Evolutionary conservation across 1,140 invertebrate species (phyloP).

Genomic region (Saxidomus purpurata): DNA sequence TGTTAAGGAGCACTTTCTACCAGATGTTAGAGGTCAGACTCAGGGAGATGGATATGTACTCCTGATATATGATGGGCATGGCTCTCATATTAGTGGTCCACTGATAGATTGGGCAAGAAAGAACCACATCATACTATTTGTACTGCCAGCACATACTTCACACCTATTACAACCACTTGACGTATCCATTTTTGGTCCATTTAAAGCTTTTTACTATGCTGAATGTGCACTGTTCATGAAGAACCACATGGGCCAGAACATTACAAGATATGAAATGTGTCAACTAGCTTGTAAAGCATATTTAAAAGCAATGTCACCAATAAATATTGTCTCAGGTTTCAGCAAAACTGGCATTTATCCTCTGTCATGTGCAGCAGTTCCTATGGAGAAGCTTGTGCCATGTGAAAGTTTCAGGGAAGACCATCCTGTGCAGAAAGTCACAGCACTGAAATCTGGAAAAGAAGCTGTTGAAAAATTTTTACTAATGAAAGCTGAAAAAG

Average conservation of each 20-base stretch:
- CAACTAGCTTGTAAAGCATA: constrained; percentile 38
- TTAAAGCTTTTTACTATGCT: constrained; percentile 29
- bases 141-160: constrained; percentile 54
- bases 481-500: background rate
- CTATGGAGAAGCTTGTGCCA: constrained; percentile 20
- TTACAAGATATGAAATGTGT: constrained; percentile 30
- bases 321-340: constrained; percentile 23
- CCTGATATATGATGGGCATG: constrained; percentile 41
- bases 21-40: no score
- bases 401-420: constrained; percentile 38
- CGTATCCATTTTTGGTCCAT: constrained; percentile 38
- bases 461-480: no score
- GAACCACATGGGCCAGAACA: background rate
- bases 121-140: constrained; percentile 40
- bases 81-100: background rate
- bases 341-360: constrained; percentile 40
- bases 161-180: constrained; percentile 53
- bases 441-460: background rate
- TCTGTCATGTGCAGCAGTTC: background rate
- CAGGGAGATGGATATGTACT: background rate
- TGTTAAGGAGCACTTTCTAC: no score
- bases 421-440: constrained; percentile 29
- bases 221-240: constrained; percentile 13
- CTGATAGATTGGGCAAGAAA: constrained; percentile 47
- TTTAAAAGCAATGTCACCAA: constrained; percentile 19